Base-by-base conservation (phyloP, 1,140 invertebrate genomes). In the Solen grandis region DNA sequence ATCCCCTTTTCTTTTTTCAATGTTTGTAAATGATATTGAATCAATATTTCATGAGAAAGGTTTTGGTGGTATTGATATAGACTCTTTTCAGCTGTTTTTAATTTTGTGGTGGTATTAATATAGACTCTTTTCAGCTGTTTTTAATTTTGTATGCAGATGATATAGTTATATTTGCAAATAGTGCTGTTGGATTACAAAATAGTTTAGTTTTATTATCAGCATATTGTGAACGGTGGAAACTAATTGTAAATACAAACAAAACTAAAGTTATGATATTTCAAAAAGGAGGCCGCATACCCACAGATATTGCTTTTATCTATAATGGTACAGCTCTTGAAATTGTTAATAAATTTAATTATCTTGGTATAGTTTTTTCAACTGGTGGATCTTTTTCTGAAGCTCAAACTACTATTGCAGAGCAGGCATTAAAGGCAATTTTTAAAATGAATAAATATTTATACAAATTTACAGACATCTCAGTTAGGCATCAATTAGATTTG, bases 101-200 rank as follows among this genome's bases (percentile, higher is more conserved):
- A 19, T 81, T 73, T 74, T 74, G 27, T 33, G 31, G 73, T 5
- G 73, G 38, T 35, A 16, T 73, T 27, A 81, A 52, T 54, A 50
- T n/a, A n/a, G n/a, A n/a, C n/a, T n/a, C 63, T 63, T 31, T 63
- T 16, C 50, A 65, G 74, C n/a, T 31, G 14, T 10, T 16, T 29
- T 69, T 50, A n/a, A n/a, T 50, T n/a, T 16, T 22, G 10, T 14
- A 52, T 10, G 46, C 8, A 50, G 31, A 19, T 50, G 1, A 50
- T 52, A 52, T 46, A 50, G 27, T 27, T 22, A 16, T 35, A 35
- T n/a, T n/a, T n/a, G n/a, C n/a, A n/a, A n/a, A n/a, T n/a, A n/a
- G n/a, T n/a, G n/a, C n/a, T n/a, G n/a, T 35, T 65, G 46, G 52
- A 22, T 52, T 69, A 16, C 46, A 69, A 69, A 14, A 52, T 46